Evolutionary conservation across 2,888 invertebrate species (phyloP).

Genomic region (Tridacna gigas): DNA sequence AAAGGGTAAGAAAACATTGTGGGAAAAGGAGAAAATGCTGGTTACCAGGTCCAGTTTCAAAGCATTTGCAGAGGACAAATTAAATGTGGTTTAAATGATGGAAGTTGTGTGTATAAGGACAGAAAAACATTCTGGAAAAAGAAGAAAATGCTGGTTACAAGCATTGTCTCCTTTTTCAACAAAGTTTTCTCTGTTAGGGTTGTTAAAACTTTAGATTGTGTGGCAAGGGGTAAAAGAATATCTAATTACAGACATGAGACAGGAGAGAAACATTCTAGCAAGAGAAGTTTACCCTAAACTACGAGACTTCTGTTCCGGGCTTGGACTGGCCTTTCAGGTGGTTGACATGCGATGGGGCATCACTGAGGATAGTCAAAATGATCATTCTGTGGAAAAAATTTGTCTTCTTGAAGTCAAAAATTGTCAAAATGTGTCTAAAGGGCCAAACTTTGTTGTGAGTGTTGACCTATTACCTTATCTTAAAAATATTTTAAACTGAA

Average conservation of each 20-base stretch:
- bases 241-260: constrained; percentile 74
- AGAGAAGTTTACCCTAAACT: constrained; percentile 77
- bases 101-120: too few relatives aligned
- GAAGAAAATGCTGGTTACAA: not conserved
- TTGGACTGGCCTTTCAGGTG: constrained; percentile 81
- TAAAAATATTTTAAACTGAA: too few relatives aligned
- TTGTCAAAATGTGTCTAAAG: constrained; percentile 80
- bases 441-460: constrained; percentile 82
- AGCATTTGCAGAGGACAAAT: too few relatives aligned
- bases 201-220: too few relatives aligned
- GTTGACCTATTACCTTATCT: not conserved
- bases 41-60: too few relatives aligned
- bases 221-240: too few relatives aligned
- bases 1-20: too few relatives aligned
- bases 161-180: not conserved
- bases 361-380: constrained; percentile 80
- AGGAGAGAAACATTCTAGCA: constrained; percentile 80
- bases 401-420: constrained; percentile 81
- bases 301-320: constrained; percentile 72
- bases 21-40: too few relatives aligned
- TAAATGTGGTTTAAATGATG: too few relatives aligned
- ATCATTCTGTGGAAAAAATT: constrained; percentile 79
- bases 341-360: constrained; percentile 84
- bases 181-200: too few relatives aligned
- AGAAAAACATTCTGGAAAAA: not conserved